Evolutionary conservation across 1,140 invertebrate genomes (phyloP).

Genomic region (Scaptomyza montana): DNA sequence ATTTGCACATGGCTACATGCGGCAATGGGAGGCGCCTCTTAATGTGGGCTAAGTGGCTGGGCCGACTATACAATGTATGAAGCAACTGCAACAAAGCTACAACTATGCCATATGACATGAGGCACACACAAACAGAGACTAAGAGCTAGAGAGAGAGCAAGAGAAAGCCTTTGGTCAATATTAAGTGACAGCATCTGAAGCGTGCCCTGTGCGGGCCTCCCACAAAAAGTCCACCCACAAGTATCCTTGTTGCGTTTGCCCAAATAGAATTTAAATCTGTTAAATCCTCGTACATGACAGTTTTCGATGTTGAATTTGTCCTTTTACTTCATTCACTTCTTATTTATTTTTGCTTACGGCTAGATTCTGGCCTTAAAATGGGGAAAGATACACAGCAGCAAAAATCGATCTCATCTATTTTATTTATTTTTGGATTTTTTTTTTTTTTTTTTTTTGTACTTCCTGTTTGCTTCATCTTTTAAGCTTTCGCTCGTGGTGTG

Average conservation of each 20-base stretch:
- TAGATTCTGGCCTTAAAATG: constrained; percentile 12
- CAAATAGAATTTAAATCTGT: constrained; percentile 81
- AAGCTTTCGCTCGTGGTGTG: constrained; percentile 48
- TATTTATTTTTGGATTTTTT: not conserved
- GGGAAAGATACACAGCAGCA: not conserved
- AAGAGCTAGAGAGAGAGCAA: not conserved
- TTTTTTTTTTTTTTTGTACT: not conserved
- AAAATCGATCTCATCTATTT: constrained; percentile 4
- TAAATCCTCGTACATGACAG: constrained; percentile 77
- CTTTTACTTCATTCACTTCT: constrained; percentile 30
- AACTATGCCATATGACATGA: constrained; percentile 18
- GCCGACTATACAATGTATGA: constrained; percentile 2
- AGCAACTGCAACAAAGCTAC: constrained; percentile 30
- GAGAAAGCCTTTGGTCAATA: constrained; percentile 61
- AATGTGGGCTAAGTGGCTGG: constrained; percentile 71
- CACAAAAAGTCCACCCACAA: constrained; percentile 1
- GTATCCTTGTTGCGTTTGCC: constrained; percentile 27
- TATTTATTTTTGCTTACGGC: constrained; percentile 66
- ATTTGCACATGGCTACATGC: constrained; percentile 50
- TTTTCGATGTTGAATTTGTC: constrained; percentile 60
- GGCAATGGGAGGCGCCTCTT: constrained; percentile 30
- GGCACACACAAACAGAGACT: constrained; percentile 23
- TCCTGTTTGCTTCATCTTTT: constrained; percentile 52
- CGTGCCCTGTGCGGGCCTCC: constrained; percentile 22
- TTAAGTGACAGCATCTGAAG: constrained; percentile 48